phyloP scores from a whole-genome alignment of 2,797 vertebrate species.

The Darevskia nairensis region DNA sequence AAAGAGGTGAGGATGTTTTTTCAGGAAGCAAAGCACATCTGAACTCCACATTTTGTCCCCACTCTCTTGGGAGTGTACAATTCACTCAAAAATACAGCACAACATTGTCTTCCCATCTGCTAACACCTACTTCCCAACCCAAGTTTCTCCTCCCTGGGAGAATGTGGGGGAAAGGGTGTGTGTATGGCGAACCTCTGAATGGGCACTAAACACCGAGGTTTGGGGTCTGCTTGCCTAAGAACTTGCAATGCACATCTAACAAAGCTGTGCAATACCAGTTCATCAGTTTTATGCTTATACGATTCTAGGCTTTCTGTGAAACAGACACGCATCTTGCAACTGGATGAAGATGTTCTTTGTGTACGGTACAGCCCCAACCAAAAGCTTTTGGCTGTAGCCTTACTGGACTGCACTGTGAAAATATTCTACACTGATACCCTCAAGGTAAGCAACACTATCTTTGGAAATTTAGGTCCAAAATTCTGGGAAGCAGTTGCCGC shows the following conservation, averaged over 20 bases:
- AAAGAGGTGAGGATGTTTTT: constrained; percentile 81
- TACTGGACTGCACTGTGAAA: constrained; percentile 96
- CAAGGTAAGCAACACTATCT: constrained; percentile 79
- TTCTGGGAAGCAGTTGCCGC: not conserved
- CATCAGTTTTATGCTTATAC: not conserved
- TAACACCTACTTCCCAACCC: too few relatives aligned
- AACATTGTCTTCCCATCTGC: too few relatives aligned
- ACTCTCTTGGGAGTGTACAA: not conserved
- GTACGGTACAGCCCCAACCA: constrained; percentile 91
- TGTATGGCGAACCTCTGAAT: not conserved
- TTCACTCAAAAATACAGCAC: not conserved
- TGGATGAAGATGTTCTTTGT: constrained; percentile 95
- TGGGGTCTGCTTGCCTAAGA: not conserved
- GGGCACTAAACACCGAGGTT: too few relatives aligned
- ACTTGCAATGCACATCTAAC: not conserved
- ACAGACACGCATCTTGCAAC: constrained; percentile 87
- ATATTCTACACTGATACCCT: constrained; percentile 93
- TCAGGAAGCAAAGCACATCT: rapidly evolving
- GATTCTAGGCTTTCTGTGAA: constrained; percentile 85
- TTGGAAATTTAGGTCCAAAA: not conserved
- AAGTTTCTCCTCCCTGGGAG: not conserved
- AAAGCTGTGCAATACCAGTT: not conserved
- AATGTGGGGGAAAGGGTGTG: not conserved
- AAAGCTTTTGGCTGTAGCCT: constrained; percentile 89
- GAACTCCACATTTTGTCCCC: rapidly evolving